Percentiles rank a stretch among this genome's conserved stretches.
Evolutionary conservation across 2,113 vertebrate genomes (phyloP).

Genomic region (Ophiodon elongatus): DNA sequence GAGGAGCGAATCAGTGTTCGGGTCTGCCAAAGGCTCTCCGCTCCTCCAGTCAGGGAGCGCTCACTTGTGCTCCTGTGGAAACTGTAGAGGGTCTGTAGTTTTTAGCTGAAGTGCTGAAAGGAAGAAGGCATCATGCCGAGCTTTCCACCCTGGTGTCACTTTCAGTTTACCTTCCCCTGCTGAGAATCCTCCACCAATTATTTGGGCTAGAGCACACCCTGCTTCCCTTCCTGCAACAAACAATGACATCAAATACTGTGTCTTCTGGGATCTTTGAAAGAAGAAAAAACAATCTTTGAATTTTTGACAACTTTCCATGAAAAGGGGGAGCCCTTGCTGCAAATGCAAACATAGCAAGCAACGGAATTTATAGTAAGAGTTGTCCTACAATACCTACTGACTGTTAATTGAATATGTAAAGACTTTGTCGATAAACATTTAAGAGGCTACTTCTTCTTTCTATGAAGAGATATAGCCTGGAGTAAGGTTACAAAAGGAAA

Average conservation of each 20-base stretch:
- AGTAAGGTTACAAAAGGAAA: slow-evolving; percentile 71
- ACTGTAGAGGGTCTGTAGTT: slow-evolving; percentile 61
- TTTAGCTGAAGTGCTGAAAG: slow-evolving; percentile 68
- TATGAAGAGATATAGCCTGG: slow-evolving; percentile 69
- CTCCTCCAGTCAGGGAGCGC: slow-evolving; percentile 55
- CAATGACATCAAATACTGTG: slow-evolving; percentile 70
- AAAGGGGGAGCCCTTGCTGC: slow-evolving; percentile 13
- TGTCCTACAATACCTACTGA: slow-evolving; percentile 19
- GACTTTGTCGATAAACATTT: slow-evolving; percentile 69
- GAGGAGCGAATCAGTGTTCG: slow-evolving; percentile 36
- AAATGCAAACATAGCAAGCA: slow-evolving; percentile 39
- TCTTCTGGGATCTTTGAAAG: slow-evolving; percentile 63
- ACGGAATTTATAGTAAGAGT: slow-evolving; percentile 24
- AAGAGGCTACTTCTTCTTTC: slow-evolving; percentile 24
- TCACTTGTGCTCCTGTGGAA: slow-evolving; percentile 51
- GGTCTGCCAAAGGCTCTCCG: slow-evolving; percentile 60
- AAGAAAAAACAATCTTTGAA: slow-evolving; percentile 31
- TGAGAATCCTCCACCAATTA: slow-evolving; percentile 78
- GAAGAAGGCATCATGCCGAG: slow-evolving; percentile 71
- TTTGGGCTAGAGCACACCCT: slow-evolving; percentile 71
- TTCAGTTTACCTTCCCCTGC: slow-evolving; percentile 82
- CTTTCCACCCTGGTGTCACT: slow-evolving; percentile 73
- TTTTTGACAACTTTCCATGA: slow-evolving; percentile 62
- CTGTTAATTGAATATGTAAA: slow-evolving; percentile 63
- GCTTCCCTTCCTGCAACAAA: slow-evolving; percentile 64